Percentiles rank a stretch among this genome's conserved stretches.
These are phyloP conservation scores for Aurelia sp. DNA, from an alignment of 30 jellyfish, hydroid and myxozoan species.

Conservation along the genomic window DNA sequence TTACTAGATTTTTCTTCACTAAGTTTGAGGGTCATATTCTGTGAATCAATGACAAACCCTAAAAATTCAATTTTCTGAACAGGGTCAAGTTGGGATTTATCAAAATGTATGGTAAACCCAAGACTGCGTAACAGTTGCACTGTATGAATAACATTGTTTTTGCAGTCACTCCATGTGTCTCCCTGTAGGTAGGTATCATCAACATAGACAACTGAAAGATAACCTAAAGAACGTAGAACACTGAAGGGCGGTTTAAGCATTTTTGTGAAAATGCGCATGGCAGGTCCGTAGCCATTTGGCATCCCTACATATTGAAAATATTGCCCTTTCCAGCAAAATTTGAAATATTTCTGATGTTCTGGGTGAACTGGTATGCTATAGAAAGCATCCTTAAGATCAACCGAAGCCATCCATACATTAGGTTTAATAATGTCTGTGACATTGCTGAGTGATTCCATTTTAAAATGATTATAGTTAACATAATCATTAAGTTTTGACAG, in stretches of 20 bases:
- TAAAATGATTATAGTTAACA: conserved; percentile 48
- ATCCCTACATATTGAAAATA: conserved; percentile 19
- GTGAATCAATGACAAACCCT: conserved; percentile 14
- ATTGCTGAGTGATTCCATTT: conserved; percentile 38
- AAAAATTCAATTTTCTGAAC: background rate
- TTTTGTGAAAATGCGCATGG: conserved; percentile 28
- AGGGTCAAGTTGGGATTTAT: background rate
- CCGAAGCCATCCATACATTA: conserved; percentile 36
- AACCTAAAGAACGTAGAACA: background rate
- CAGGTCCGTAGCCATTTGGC: conserved; percentile 45
- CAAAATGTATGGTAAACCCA: conserved; percentile 2
- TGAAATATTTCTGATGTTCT: conserved; percentile 33
- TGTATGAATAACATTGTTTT: background rate
- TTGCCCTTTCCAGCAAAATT: conserved; percentile 8
- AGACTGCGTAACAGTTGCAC: background rate
- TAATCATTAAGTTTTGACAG: conserved; percentile 28
- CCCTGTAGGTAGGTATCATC: conserved; percentile 44
- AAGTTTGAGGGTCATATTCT: background rate
- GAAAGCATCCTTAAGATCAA: conserved; percentile 59
- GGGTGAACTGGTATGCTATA: conserved; percentile 20
- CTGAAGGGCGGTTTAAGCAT: conserved; percentile 28
- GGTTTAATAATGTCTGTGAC: conserved; percentile 1
- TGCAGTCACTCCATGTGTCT: conserved; percentile 8
- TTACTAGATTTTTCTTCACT: background rate
- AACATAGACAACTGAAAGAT: conserved; percentile 15